A percentile compares a stretch with the other conserved stretches of the same genome.
phyloP scores from a whole-genome alignment of 1,140 invertebrate species.

The Chrysopa pallens region DNA sequence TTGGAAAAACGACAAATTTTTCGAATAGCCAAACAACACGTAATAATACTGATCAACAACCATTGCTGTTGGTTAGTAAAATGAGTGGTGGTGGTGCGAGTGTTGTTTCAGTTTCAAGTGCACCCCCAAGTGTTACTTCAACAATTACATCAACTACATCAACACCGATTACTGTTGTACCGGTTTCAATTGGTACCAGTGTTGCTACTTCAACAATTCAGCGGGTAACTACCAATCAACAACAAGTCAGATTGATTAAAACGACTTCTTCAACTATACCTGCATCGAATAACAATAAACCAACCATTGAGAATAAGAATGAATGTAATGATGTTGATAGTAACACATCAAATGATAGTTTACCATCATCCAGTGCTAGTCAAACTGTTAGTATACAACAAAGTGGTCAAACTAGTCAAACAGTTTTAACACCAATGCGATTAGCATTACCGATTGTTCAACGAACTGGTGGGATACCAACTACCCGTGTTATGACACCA shows the following conservation, averaged over 20 bases:
- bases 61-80: constrained; percentile 4
- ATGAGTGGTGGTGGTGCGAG: constrained; percentile 4
- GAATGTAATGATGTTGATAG: too few relatives aligned
- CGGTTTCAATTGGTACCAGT: background rate
- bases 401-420: background rate
- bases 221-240: too few relatives aligned
- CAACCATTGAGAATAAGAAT: too few relatives aligned
- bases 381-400: too few relatives aligned
- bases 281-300: too few relatives aligned
- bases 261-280: too few relatives aligned
- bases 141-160: constrained; percentile 10
- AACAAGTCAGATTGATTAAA: too few relatives aligned
- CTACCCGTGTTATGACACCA: constrained; percentile 27
- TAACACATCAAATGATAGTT: too few relatives aligned
- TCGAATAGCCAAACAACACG: constrained; percentile 10
- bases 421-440: background rate
- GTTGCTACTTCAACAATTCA: background rate
- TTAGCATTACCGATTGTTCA: background rate
- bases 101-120: constrained; percentile 2
- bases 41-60: background rate
- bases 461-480: constrained; percentile 14
- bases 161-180: background rate
- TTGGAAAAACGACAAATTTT: constrained; percentile 41
- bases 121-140: constrained; percentile 15
- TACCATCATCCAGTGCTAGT: too few relatives aligned